Conservation (phyloP, 2,797 vertebrate genomes). For the Rhynchonycteris naso region DNA sequence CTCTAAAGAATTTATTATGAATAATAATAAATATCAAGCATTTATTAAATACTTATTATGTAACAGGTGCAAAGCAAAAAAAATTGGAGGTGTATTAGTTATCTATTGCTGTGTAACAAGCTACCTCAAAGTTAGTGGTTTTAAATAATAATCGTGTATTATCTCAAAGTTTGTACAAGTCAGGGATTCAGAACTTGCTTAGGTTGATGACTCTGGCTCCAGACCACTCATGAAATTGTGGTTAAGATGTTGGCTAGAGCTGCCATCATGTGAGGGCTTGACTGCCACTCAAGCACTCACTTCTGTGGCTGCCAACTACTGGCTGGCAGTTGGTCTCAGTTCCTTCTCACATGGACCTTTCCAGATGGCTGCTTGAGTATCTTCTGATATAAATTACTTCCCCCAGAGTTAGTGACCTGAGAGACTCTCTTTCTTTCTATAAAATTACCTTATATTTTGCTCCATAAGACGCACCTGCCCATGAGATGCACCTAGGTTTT, state of each 20-base stretch:
- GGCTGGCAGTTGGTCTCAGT: not conserved
- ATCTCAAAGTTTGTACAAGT: not conserved
- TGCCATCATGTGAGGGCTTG: not conserved
- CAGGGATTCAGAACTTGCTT: not conserved
- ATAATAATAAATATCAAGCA: not conserved
- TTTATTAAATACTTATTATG: slow-evolving; percentile 30
- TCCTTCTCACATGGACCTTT: not conserved
- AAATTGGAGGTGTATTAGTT: not conserved
- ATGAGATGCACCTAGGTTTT: no score
- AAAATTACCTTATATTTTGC: not conserved
- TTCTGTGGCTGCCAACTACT: not conserved
- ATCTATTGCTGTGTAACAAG: not conserved
- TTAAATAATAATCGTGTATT: not conserved
- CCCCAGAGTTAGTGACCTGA: not conserved
- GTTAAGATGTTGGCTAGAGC: not conserved
- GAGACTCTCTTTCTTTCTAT: not conserved
- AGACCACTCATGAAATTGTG: not conserved
- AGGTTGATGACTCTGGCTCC: not conserved
- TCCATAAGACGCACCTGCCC: no score
- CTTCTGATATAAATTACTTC: not conserved
- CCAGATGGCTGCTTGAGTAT: not conserved
- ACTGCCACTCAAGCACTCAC: not conserved
- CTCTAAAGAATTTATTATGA: not conserved
- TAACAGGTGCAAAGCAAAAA: not conserved
- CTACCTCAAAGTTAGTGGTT: not conserved